Percentiles rank a stretch among this genome's conserved stretches.
Conservation (phyloP, 1,140 invertebrate genomes). For the Brevipalpus yothersi region DNA sequence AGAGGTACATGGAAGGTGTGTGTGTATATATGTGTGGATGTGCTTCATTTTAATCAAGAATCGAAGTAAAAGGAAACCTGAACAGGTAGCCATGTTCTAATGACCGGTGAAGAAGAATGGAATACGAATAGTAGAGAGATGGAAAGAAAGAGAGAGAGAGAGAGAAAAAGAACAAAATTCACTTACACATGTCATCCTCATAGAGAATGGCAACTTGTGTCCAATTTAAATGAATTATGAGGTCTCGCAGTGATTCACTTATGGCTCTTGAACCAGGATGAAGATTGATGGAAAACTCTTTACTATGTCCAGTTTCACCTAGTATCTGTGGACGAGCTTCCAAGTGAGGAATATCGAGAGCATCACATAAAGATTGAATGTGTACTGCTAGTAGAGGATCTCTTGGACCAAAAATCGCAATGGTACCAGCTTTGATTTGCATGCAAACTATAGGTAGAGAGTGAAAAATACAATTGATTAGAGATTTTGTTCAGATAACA, state of each 20-base stretch:
- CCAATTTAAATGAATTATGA: conserved; percentile 75
- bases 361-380: conserved; percentile 65
- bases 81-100: neutral
- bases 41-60: neutral
- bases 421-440: conserved; percentile 59
- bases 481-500: too few species aligned
- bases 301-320: conserved; percentile 29
- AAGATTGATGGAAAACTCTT: conserved; percentile 71
- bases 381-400: conserved; percentile 56
- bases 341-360: conserved; percentile 62
- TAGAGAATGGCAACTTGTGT: conserved; percentile 70
- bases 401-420: conserved; percentile 66
- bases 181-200: conserved; percentile 57
- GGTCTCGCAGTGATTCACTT: conserved; percentile 56
- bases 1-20: neutral
- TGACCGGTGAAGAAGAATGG: neutral
- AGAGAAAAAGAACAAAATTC: neutral
- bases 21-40: neutral
- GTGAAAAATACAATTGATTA: too few species aligned
- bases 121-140: neutral
- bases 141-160: neutral
- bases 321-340: conserved; percentile 32
- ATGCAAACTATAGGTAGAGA: conserved; percentile 40
- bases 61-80: neutral
- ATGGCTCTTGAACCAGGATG: conserved; percentile 70